A percentile compares a stretch with the other conserved stretches of the same genome.
phyloP scores from a whole-genome alignment of 1,140 invertebrate genomes.

The Drosophila fuyamai region DNA sequence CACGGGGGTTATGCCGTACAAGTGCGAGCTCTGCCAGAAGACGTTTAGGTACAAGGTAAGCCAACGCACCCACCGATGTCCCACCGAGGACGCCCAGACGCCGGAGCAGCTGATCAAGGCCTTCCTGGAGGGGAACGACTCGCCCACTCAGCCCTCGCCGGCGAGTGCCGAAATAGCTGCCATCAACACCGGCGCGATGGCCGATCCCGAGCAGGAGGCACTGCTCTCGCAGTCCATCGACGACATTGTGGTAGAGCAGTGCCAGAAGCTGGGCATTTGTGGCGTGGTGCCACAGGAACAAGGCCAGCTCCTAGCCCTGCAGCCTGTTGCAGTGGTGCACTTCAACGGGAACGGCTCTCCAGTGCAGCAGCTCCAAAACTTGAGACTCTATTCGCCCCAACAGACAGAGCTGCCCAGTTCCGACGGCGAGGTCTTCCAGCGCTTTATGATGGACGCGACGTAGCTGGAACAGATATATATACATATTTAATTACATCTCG shows the following conservation, averaged over 20 bases:
- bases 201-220: constrained; percentile 61
- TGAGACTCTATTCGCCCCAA: constrained; percentile 61
- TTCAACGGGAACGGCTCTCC: constrained; percentile 62
- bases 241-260: constrained; percentile 84
- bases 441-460: constrained; percentile 70
- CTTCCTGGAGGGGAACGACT: constrained; percentile 54
- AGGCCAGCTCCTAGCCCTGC: constrained; percentile 38
- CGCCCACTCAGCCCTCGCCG: constrained; percentile 43
- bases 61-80: constrained; percentile 92
- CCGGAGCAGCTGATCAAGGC: constrained; percentile 77
- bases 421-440: constrained; percentile 64
- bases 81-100: constrained; percentile 48
- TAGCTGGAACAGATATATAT: constrained; percentile 9
- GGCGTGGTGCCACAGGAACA: constrained; percentile 36
- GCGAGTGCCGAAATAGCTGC: constrained; percentile 47
- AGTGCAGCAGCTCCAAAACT: constrained; percentile 65
- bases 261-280: constrained; percentile 83
- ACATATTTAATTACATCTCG: neutral
- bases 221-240: constrained; percentile 78
- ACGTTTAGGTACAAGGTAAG: constrained; percentile 94
- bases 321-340: constrained; percentile 37
- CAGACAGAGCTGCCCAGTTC: constrained; percentile 51
- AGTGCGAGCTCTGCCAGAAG: constrained; percentile 92
- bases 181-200: constrained; percentile 39
- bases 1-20: constrained; percentile 88